Evolutionary conservation across 2,888 invertebrate genomes (phyloP).

Genomic region (Amblyteles armatorius): DNA sequence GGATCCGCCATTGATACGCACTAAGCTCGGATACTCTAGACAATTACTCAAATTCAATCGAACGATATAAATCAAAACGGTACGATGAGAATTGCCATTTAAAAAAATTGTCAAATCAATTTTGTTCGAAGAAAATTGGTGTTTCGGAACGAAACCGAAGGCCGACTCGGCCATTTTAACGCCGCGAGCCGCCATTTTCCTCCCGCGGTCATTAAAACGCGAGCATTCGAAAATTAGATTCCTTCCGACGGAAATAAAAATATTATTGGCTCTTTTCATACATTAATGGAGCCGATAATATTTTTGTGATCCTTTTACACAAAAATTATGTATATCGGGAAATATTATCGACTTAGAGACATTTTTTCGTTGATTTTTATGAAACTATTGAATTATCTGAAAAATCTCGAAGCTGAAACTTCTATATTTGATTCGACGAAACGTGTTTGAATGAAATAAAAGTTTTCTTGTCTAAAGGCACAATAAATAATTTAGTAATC

Average conservation of each 20-base stretch:
- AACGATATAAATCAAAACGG: not conserved
- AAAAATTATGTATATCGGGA: not conserved
- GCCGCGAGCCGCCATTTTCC: slow-evolving; percentile 62
- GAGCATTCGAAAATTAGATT: not conserved
- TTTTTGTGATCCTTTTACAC: not conserved
- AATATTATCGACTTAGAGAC: not conserved
- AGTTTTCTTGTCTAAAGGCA: not conserved
- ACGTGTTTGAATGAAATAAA: not conserved
- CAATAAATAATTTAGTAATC: not conserved
- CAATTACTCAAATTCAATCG: slow-evolving; percentile 31
- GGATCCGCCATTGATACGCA: slow-evolving; percentile 82
- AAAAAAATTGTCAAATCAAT: not conserved
- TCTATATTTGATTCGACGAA: not conserved
- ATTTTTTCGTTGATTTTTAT: not conserved
- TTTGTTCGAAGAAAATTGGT: slow-evolving; percentile 2
- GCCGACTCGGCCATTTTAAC: slow-evolving; percentile 61
- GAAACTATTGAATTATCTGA: not conserved
- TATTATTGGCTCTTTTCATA: not conserved
- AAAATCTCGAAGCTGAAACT: not conserved
- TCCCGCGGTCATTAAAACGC: slow-evolving; percentile 7
- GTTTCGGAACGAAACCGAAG: not conserved
- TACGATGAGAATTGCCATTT: slow-evolving; percentile 11
- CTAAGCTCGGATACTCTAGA: slow-evolving; percentile 64
- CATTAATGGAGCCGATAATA: too few species aligned
- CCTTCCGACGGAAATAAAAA: not conserved